A percentile compares a stretch with the other conserved stretches of the same genome.
phyloP scores from a whole-genome alignment of 2,888 invertebrate genomes.

The Acrobasis consociella region DNA sequence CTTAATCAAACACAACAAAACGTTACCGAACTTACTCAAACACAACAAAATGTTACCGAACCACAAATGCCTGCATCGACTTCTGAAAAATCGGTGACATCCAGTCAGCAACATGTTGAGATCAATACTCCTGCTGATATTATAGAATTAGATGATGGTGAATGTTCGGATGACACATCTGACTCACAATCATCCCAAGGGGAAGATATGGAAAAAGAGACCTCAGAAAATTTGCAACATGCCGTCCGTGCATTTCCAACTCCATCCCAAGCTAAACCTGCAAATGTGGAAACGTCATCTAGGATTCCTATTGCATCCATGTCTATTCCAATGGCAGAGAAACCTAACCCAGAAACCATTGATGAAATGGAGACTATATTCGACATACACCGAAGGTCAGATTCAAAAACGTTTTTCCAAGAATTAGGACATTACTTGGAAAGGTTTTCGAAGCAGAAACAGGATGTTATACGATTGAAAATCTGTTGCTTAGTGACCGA shows the following conservation, averaged over 20 bases:
- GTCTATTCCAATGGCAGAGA: background rate
- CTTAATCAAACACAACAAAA: background rate
- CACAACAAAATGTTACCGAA: background rate
- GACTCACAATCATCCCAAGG: background rate
- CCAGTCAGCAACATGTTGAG: background rate
- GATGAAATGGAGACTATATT: constrained; percentile 8
- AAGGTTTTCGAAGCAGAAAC: constrained; percentile 7
- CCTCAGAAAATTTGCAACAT: background rate
- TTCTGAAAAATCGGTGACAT: background rate
- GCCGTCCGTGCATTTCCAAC: constrained; percentile 1
- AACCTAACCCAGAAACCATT: background rate
- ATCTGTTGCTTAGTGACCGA: constrained; percentile 19
- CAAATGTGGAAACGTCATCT: background rate
- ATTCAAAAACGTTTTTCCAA: constrained; percentile 10
- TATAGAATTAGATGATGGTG: constrained; percentile 1
- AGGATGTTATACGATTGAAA: constrained; percentile 17
- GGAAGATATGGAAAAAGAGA: background rate
- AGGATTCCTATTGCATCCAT: background rate
- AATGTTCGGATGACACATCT: background rate
- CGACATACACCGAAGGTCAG: constrained; percentile 1
- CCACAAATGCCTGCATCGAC: background rate
- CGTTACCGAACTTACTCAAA: background rate
- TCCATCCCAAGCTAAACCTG: background rate
- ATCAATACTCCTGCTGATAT: background rate
- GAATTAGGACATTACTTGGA: constrained; percentile 5